A percentile compares a stretch with the other conserved stretches of the same genome.
These are phyloP conservation scores for Mythimna pallens DNA, from an alignment of 2,888 invertebrate species.

Conservation along the genomic window DNA sequence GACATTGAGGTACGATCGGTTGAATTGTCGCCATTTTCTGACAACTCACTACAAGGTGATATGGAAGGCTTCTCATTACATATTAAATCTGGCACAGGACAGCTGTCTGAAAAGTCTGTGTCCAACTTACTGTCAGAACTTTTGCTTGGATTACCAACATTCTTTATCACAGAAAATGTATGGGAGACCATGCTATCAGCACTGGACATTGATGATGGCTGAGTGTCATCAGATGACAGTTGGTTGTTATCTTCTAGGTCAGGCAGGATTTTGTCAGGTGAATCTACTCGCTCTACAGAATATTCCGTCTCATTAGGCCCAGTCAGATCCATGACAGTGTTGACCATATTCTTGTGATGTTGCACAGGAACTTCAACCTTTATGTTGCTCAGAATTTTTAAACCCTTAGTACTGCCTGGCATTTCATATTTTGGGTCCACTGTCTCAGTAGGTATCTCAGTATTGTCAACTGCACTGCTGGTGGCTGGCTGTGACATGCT, in stretches of 20 bases:
- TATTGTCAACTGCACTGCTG: constrained; percentile 60
- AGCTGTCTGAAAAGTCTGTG: constrained; percentile 84
- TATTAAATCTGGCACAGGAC: constrained; percentile 87
- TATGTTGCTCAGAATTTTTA: constrained; percentile 89
- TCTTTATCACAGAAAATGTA: constrained; percentile 87
- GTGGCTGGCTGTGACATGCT: constrained; percentile 37
- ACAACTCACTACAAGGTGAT: constrained; percentile 88
- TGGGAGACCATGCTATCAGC: constrained; percentile 77
- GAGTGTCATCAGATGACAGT: constrained; percentile 71
- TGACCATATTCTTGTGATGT: constrained; percentile 86
- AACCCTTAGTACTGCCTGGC: constrained; percentile 80
- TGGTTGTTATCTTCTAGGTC: constrained; percentile 85
- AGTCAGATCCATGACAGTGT: constrained; percentile 87
- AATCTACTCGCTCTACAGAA: constrained; percentile 69
- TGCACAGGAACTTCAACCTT: constrained; percentile 90
- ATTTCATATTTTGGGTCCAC: constrained; percentile 73
- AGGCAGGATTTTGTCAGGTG: constrained; percentile 84
- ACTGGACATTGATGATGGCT: constrained; percentile 75
- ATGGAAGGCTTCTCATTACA: constrained; percentile 89
- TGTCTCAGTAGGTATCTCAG: constrained; percentile 65
- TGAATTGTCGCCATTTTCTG: constrained; percentile 86
- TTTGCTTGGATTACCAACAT: constrained; percentile 81
- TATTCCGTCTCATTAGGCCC: constrained; percentile 81
- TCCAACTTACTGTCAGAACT: constrained; percentile 80
- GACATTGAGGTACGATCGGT: constrained; percentile 77